These are phyloP conservation scores for Andrena flavipes DNA, from an alignment of 2,888 invertebrate species.

Conservation along the genomic window DNA sequence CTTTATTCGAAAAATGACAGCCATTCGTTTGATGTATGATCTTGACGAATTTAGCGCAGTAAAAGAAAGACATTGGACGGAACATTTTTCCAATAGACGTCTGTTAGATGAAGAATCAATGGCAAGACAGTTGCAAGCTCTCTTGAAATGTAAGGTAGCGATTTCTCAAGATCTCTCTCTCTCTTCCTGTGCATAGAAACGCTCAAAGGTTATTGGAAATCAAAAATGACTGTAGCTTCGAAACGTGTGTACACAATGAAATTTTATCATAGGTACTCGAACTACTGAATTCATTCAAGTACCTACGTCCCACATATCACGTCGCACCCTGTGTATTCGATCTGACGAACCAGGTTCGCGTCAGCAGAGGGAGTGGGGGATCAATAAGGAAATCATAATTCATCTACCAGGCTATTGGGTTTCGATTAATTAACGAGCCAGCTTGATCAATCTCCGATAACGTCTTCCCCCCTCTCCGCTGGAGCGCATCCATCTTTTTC, in stretches of 20 bases:
- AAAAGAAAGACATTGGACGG: too few species aligned
- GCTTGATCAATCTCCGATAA: background rate
- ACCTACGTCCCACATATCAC: background rate
- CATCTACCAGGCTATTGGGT: constrained; percentile 45
- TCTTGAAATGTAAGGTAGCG: background rate
- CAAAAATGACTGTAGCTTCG: too few species aligned
- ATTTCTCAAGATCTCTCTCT: too few species aligned
- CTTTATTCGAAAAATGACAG: too few species aligned
- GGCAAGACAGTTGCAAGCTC: background rate
- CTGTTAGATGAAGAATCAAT: background rate
- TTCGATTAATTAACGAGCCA: constrained; percentile 50
- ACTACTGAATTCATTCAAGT: background rate
- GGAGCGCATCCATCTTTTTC: constrained; percentile 9
- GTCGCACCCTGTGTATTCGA: background rate
- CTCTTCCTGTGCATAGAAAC: background rate
- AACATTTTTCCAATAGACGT: background rate
- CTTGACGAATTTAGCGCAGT: too few species aligned
- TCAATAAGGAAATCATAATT: constrained; percentile 54
- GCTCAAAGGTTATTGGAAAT: background rate
- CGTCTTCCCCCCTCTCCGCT: constrained; percentile 4
- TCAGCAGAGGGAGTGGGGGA: background rate
- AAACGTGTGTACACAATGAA: background rate
- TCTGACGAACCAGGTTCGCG: background rate
- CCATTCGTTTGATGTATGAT: too few species aligned
- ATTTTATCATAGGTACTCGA: background rate